Conservation (phyloP, 1,140 invertebrate species). For the Sitobion miscanthi region DNA sequence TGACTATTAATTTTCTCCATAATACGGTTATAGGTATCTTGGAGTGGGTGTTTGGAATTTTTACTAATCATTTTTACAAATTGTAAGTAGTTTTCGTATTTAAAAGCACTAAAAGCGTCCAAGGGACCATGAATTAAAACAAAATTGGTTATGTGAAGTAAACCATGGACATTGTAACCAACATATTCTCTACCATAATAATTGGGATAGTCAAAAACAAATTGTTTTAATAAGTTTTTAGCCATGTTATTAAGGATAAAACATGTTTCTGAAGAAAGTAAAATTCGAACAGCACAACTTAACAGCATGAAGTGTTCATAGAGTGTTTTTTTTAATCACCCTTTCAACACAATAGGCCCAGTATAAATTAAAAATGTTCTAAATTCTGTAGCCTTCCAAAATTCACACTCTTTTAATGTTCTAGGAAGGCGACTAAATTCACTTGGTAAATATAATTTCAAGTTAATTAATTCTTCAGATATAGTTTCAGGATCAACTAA, state of each 20-base stretch:
- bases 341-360: neutral
- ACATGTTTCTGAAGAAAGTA: neutral
- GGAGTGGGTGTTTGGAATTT: neutral
- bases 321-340: neutral
- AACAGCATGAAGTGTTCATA: neutral
- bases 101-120: neutral
- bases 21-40: constrained; percentile 9
- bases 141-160: neutral
- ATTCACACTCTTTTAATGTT: neutral
- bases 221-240: neutral
- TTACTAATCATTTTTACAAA: neutral
- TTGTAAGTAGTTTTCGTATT: neutral
- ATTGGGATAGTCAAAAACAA: neutral
- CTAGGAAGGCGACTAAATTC: neutral
- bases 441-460: neutral
- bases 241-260: neutral
- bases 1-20: constrained; percentile 3
- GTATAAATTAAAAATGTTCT: neutral
- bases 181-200: neutral
- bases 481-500: too few species aligned
- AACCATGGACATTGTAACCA: neutral
- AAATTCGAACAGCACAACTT: neutral
- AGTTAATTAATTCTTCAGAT: too few species aligned
- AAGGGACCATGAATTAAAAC: neutral
- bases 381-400: constrained; percentile 19